Conservation (phyloP, 2,113 vertebrate species). For the Aegotheles bennettii region DNA sequence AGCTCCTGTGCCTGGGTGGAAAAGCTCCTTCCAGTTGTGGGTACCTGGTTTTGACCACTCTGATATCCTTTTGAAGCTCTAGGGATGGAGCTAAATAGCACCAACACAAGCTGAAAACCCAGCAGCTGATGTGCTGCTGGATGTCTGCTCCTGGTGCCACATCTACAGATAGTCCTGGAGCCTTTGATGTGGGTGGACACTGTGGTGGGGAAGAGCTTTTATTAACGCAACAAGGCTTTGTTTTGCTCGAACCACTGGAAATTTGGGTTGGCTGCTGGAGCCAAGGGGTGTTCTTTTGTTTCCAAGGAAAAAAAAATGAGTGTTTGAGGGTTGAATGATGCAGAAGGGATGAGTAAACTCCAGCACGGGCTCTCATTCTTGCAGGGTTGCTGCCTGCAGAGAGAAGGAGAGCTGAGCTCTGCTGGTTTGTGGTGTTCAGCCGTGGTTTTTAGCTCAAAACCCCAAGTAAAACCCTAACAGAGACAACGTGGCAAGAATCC, state of each 20-base stretch:
- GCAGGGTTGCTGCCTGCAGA: neutral
- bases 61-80: neutral
- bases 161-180: fast-evolving
- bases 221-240: fast-evolving
- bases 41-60: fast-evolving
- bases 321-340: neutral
- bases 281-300: neutral
- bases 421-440: neutral
- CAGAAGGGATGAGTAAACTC: neutral
- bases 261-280: neutral
- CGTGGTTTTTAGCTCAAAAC: neutral
- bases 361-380: neutral
- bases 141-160: neutral
- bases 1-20: neutral
- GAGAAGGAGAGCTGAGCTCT: neutral
- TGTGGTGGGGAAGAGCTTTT: neutral
- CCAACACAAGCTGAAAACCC: neutral
- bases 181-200: neutral
- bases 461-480: neutral
- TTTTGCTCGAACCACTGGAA: neutral
- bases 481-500: neutral
- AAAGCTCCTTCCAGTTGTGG: fast-evolving
- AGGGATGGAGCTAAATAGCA: neutral
- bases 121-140: neutral
- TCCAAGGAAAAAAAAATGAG: neutral